A percentile compares a stretch with the other conserved stretches of the same genome.
phyloP scores from a whole-genome alignment of 2,888 invertebrate species.

The Spodoptera picta region DNA sequence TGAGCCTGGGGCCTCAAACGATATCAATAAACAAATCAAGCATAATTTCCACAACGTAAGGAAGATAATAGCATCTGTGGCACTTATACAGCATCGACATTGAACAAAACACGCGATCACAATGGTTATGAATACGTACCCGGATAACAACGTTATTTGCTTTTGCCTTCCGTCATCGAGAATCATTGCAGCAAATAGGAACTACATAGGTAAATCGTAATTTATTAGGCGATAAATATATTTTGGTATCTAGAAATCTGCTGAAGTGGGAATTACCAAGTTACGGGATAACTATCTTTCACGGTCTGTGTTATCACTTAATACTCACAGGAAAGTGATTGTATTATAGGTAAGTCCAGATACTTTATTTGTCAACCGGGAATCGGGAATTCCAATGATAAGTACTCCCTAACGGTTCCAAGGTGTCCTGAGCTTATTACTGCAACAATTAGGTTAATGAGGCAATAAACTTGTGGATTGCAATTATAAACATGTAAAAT shows the following conservation, averaged over 20 bases:
- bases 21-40: constrained; percentile 17
- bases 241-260: too few relatives aligned
- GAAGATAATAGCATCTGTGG: constrained; percentile 49
- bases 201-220: constrained; percentile 21
- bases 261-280: too few relatives aligned
- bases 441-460: too few relatives aligned
- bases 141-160: constrained; percentile 84
- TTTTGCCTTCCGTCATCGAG: constrained; percentile 79
- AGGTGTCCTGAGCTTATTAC: too few relatives aligned
- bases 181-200: constrained; percentile 63
- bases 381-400: too few relatives aligned
- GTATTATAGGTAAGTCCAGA: too few relatives aligned
- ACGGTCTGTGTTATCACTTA: too few relatives aligned
- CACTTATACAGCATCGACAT: constrained; percentile 72
- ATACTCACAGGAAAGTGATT: too few relatives aligned
- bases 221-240: background rate
- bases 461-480: too few relatives aligned
- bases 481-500: background rate
- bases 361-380: too few relatives aligned
- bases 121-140: constrained; percentile 79
- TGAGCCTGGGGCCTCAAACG: background rate
- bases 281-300: too few relatives aligned
- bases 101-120: constrained; percentile 79
- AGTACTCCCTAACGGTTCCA: too few relatives aligned
- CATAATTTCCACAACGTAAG: constrained; percentile 32